Base-by-base conservation (phyloP, 2,113 vertebrate species). In the Cnemophilus loriae region DNA sequence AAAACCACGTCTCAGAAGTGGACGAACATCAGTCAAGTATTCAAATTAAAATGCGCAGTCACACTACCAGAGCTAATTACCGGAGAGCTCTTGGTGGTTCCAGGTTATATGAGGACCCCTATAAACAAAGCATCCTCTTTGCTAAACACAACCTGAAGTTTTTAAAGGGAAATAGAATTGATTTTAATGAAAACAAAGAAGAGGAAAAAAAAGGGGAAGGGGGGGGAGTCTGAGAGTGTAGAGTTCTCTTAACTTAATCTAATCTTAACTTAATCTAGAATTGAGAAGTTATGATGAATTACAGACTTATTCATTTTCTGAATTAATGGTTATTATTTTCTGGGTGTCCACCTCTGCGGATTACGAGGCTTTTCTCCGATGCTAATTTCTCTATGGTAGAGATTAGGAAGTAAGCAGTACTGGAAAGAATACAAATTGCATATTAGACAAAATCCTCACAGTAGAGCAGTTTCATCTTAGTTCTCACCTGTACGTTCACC, bases 41-140 rank as follows among this genome's bases (percentile, higher is more conserved):
- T 84, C 30, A 82, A 70, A 96, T 89, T 84, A 87, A 84, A 78
- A 81, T 78, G 52, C 74, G 50, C 12, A 55, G 56, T 46, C 84
- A 81, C 2, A 0, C 44, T 20, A 39, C 7, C 44, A 63, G 39
- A 90, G 5, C 60, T 78, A 82, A 78, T 82, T 87, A 75, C 49
- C 81, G 57, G 49, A 93, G 41, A 42, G 21, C 69, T 94, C 39
- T 39, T 84, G 83, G 61, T 53, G 30, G 64, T 67, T 49, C 37
- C 22, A 49, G 28, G 69, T 86, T 65, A 69, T 26, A 21, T 0
- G 3, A 59, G 33, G 5, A 91, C 42, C 30, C 47, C 52, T 3
- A 11, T 39, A 57, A 1, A 1, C 35, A 49, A 77, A 77, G 18
- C 28, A 81, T 57, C 41, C 50, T 53, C 55, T 81, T 56, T 81